Percentiles rank a stretch among this genome's conserved stretches.
Conservation (phyloP, 2,888 invertebrate species). For the Suillia variegata region DNA sequence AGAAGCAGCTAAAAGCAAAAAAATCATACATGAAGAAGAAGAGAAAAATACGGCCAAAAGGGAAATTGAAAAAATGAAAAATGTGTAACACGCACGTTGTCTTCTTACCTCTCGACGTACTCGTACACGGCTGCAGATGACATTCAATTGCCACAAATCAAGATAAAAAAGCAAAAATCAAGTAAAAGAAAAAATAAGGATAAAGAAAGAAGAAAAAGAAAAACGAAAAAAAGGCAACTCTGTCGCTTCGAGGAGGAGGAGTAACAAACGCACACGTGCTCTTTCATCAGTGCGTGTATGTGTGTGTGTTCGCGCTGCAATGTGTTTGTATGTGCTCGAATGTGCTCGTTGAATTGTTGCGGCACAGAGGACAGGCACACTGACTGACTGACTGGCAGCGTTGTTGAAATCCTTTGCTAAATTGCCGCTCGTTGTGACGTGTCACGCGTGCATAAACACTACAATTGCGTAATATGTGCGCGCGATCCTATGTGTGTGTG, state of each 20-base stretch:
- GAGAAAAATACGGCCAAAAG: background rate
- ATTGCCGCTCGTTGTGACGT: slow-evolving; percentile 6
- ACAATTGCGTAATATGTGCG: background rate
- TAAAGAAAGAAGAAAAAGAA: slow-evolving; percentile 30
- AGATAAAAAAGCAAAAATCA: slow-evolving; percentile 37
- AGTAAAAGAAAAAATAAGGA: slow-evolving; percentile 5
- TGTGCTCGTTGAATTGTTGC: too few relatives aligned
- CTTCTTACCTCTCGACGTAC: background rate
- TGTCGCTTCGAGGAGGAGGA: background rate
- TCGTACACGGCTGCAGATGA: background rate
- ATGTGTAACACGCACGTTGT: background rate
- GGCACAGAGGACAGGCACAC: too few relatives aligned
- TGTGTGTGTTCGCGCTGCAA: slow-evolving; percentile 18
- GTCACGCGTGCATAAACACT: slow-evolving; percentile 4
- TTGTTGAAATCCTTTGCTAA: slow-evolving; percentile 2
- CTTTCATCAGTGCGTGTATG: slow-evolving; percentile 13
- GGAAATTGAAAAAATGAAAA: background rate
- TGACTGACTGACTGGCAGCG: background rate
- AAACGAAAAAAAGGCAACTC: slow-evolving; percentile 4
- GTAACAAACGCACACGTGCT: background rate
- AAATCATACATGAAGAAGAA: background rate
- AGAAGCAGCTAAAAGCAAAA: background rate
- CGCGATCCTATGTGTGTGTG: too few relatives aligned
- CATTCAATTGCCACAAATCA: slow-evolving; percentile 48
- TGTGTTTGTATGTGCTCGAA: too few relatives aligned